These are phyloP conservation scores for Enteromius afrohamiltoni DNA, from an alignment of 2,797 vertebrate genomes.

Conservation along the genomic window DNA sequence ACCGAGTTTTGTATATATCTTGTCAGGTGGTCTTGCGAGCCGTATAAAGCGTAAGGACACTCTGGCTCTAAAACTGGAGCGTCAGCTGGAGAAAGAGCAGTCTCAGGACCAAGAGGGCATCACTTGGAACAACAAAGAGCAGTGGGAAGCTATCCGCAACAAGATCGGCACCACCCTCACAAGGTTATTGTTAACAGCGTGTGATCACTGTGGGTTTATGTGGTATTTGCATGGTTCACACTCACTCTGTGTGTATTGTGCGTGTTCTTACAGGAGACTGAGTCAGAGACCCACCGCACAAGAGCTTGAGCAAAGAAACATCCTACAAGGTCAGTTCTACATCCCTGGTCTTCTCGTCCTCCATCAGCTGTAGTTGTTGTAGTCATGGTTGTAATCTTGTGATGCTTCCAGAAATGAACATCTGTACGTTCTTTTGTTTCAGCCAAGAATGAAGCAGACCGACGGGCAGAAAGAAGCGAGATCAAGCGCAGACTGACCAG, in stretches of 20 bases:
- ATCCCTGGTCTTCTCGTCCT: background rate
- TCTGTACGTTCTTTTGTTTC: conserved; percentile 26
- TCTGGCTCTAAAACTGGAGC: conserved; percentile 87
- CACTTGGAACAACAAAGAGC: conserved; percentile 86
- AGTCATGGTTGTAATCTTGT: background rate
- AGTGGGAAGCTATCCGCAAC: conserved; percentile 87
- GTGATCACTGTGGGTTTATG: background rate
- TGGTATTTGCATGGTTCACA: background rate
- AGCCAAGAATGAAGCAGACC: conserved; percentile 92
- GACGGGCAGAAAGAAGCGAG: conserved; percentile 89
- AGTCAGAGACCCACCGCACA: conserved; percentile 92
- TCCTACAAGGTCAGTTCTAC: conserved; percentile 83
- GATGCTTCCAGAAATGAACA: background rate
- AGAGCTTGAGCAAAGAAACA: conserved; percentile 95
- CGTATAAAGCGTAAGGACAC: conserved; percentile 94
- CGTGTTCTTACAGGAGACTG: conserved; percentile 78
- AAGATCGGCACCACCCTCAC: conserved; percentile 88
- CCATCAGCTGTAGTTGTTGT: background rate
- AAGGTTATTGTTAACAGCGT: conserved; percentile 61
- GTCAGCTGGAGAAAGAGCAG: conserved; percentile 66
- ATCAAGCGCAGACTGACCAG: conserved; percentile 96
- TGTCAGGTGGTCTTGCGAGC: conserved; percentile 84
- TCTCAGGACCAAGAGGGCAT: conserved; percentile 68
- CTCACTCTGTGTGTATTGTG: conserved; percentile 12
- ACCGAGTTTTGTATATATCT: background rate